These are phyloP conservation scores for Megaceryle alcyon DNA, from an alignment of 2,797 vertebrate genomes.

Conservation along the genomic window DNA sequence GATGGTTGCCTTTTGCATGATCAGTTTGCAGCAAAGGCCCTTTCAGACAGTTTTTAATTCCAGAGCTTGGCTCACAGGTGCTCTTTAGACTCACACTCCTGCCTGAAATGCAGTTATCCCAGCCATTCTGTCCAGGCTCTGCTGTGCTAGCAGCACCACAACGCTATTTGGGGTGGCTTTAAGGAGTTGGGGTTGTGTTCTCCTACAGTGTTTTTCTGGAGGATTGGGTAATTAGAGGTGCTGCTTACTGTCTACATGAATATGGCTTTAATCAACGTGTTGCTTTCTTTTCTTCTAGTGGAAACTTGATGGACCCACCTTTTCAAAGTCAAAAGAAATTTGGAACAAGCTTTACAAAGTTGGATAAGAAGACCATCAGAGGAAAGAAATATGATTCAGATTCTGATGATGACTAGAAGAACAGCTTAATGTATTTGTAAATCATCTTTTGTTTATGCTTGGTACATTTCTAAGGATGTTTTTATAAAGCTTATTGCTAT, in stretches of 20 bases:
- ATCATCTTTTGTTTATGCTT: conserved; percentile 75
- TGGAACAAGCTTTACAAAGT: conserved; percentile 88
- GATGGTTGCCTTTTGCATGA: background rate
- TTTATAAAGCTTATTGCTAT: conserved; percentile 72
- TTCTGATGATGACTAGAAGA: conserved; percentile 90
- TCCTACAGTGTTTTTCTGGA: background rate
- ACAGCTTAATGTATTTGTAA: conserved; percentile 59
- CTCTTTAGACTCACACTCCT: background rate
- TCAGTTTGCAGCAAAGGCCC: background rate
- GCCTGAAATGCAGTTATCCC: background rate
- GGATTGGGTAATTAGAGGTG: background rate
- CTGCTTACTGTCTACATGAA: background rate
- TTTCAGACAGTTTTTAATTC: background rate
- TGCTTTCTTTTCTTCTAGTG: conserved; percentile 77
- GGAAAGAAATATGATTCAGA: conserved; percentile 91
- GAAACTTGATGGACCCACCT: conserved; percentile 93
- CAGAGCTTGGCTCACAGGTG: background rate
- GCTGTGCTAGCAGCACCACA: background rate
- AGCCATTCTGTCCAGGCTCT: background rate
- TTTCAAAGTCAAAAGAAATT: conserved; percentile 84
- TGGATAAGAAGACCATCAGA: conserved; percentile 97
- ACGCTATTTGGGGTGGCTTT: background rate
- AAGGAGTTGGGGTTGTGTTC: background rate
- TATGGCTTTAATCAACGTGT: background rate
- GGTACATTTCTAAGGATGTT: conserved; percentile 74